phyloP scores from a whole-genome alignment of 2,888 invertebrate species.

The Cyclophora albipunctata region DNA sequence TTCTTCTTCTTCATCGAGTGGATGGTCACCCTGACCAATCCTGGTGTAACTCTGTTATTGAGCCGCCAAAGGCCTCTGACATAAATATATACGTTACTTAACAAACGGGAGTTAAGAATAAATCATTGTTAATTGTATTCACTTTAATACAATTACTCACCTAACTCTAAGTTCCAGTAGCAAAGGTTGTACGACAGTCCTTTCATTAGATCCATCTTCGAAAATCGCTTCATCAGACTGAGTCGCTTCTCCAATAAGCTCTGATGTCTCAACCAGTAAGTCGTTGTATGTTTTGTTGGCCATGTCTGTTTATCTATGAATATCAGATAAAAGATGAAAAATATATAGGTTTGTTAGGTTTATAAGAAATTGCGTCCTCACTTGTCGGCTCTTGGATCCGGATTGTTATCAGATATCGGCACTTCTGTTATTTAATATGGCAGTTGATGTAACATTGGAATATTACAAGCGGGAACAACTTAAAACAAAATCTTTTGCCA shows the following conservation, averaged over 20 bases:
- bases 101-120: too few species aligned
- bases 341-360: background rate
- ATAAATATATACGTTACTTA: too few species aligned
- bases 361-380: background rate
- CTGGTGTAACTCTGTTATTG: too few species aligned
- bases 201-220: slow-evolving; percentile 76
- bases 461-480: too few species aligned
- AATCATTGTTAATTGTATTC: too few species aligned
- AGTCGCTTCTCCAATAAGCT: slow-evolving; percentile 73
- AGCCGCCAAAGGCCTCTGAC: too few species aligned
- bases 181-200: slow-evolving; percentile 74
- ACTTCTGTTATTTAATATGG: background rate
- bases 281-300: slow-evolving; percentile 84
- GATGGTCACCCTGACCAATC: too few species aligned
- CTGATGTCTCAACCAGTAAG: slow-evolving; percentile 77
- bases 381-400: background rate
- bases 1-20: too few species aligned
- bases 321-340: background rate
- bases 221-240: slow-evolving; percentile 78
- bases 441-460: too few species aligned
- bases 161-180: slow-evolving; percentile 82
- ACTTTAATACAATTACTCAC: background rate
- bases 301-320: slow-evolving; percentile 60
- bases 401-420: background rate
- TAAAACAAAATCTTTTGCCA: too few species aligned